Base-by-base conservation (phyloP, 1,140 invertebrate genomes). In the Cylas formicarius region DNA sequence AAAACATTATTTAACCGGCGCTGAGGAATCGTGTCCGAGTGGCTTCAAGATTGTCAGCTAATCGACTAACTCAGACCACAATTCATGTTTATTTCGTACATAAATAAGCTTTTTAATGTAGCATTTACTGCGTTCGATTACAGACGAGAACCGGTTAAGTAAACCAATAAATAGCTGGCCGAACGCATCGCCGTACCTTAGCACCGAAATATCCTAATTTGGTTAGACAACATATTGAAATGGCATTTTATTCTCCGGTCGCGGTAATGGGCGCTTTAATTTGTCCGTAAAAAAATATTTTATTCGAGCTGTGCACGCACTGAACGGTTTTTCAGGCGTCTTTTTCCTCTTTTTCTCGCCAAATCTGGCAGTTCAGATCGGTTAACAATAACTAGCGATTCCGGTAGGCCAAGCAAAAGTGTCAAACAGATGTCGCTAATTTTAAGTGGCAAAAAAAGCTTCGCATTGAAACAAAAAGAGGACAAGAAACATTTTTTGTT, bases 21-120 rank as follows among this genome's bases (percentile, higher is more conserved):
- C 22, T 44, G 42, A 44, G 32, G 42, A 16, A 28, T 44, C 42
- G 38, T 28, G 38, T 40, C 38, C 24, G 31, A 28, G 26, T n/a
- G 20, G 42, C 23, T 44, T 36, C n/a, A n/a, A 45, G 35, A 45
- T 45, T 38, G 43, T 46, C 44, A 46, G 36, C n/a, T 46, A 46
- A 46, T 46, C 44, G 44, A 29, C 17, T 37, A 17, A 37, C 40
- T 46, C 32, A 39, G 35, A 48, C 52, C 46, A 56, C 57, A 59
- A 55, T 54, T 59, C 57, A 59, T 42, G 46, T 59, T 54, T 51
- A 50, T 50, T 59, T 46, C 48, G 42, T 26, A 48, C 51, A 59
- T 59, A 57, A 59, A 59, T 57, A 59, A 59, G 49, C 48, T 47
- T 56, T 57, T 59, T 57, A 59, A 59, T 59, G 57, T 54, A 53